phyloP scores from a whole-genome alignment of 2,113 vertebrate species.

The Tor tambroides region DNA sequence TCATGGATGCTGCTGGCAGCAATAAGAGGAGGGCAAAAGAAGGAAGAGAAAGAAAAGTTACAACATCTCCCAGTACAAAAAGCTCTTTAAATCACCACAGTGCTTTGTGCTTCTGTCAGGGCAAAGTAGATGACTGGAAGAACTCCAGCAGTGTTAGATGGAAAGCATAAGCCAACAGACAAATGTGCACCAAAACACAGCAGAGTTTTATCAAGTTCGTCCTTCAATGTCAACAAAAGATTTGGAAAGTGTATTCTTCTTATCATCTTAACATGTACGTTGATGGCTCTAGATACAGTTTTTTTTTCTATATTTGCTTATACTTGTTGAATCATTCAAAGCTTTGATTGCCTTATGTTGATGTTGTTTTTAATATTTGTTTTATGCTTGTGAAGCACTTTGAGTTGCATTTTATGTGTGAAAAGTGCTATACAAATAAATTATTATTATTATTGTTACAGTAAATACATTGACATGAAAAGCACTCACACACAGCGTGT shows the following conservation, averaged over 20 bases:
- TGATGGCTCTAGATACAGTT: background rate
- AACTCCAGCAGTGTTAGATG: background rate
- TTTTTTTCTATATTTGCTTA: too few relatives aligned
- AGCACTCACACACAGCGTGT: background rate
- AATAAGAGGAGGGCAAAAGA: background rate
- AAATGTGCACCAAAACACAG: background rate
- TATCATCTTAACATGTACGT: background rate
- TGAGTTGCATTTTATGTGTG: too few relatives aligned
- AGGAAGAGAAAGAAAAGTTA: background rate
- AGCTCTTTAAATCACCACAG: background rate
- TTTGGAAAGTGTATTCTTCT: background rate
- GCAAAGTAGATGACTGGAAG: background rate
- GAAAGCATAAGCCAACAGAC: background rate
- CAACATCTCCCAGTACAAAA: background rate
- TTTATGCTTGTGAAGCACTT: too few relatives aligned
- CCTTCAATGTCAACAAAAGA: background rate
- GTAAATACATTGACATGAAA: background rate
- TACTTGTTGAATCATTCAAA: too few relatives aligned
- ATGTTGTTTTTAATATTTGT: too few relatives aligned
- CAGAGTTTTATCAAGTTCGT: background rate
- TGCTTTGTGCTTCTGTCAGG: background rate
- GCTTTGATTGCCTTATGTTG: too few relatives aligned
- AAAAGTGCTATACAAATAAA: too few relatives aligned
- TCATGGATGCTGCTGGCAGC: constrained; percentile 59
- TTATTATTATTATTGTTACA: background rate